A percentile compares a stretch with the other conserved stretches of the same genome.
Evolutionary conservation across 2,888 invertebrate genomes (phyloP).

Genomic region (Buathra laborator): DNA sequence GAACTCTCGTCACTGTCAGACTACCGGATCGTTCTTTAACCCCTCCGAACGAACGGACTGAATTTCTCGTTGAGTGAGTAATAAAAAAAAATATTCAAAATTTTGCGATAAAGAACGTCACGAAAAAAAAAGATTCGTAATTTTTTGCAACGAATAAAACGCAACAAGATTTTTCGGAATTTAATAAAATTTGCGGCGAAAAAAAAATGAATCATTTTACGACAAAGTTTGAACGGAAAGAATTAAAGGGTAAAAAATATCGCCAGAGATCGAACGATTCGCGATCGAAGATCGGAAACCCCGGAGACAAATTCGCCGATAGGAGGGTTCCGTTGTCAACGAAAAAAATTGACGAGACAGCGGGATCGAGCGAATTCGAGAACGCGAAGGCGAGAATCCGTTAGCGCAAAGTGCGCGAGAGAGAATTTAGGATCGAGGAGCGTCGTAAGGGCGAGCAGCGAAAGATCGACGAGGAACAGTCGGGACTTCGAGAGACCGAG

Average conservation of each 20-base stretch:
- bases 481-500: not conserved
- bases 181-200: too few species aligned
- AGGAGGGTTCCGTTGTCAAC: not conserved
- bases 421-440: constrained; percentile 7
- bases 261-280: not conserved
- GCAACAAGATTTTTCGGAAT: too few species aligned
- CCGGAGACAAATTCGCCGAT: constrained; percentile 34
- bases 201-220: too few species aligned
- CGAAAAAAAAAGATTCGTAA: too few species aligned
- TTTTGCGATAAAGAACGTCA: too few species aligned
- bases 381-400: not conserved
- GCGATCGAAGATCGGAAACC: constrained; percentile 2
- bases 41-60: too few species aligned
- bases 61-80: not conserved
- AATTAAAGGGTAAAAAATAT: not conserved
- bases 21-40: constrained; percentile 41
- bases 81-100: not conserved
- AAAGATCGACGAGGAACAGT: constrained; percentile 12
- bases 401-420: not conserved
- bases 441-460: not conserved
- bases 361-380: constrained; percentile 25
- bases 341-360: constrained; percentile 36
- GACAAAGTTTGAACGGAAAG: too few species aligned
- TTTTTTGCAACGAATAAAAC: too few species aligned
- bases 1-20: constrained; percentile 67